phyloP scores from a whole-genome alignment of 2,113 vertebrate species.

The Holacanthus passer region DNA sequence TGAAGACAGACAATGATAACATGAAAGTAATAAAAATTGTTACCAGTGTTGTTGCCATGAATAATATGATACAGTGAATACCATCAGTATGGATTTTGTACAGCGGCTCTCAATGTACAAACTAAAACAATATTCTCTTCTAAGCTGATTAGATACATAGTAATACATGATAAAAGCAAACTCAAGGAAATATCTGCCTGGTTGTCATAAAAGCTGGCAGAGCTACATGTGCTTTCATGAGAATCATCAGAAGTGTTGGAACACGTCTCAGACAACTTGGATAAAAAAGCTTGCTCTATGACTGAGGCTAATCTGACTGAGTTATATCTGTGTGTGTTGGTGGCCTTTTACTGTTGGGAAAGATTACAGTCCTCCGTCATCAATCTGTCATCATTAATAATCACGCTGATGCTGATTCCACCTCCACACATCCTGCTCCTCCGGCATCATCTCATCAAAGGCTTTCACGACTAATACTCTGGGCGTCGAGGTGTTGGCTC shows the following conservation, averaged over 20 bases:
- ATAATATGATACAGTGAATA: not conserved
- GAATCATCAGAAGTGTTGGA: conserved; percentile 10
- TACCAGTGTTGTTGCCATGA: not conserved
- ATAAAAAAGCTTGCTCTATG: conserved; percentile 12
- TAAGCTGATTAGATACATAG: conserved; percentile 1
- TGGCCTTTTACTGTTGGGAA: conserved; percentile 58
- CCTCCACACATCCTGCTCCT: conserved; percentile 61
- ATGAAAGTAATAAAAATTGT: not conserved
- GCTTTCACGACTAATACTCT: conserved; percentile 3
- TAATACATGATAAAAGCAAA: conserved; percentile 10
- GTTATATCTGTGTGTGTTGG: conserved; percentile 23
- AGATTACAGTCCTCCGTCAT: conserved; percentile 50
- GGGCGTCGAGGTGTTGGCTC: conserved; percentile 25
- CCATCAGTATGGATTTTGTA: not conserved
- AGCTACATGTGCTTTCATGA: conserved; percentile 39
- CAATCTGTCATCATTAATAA: conserved; percentile 55
- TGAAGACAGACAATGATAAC: not conserved
- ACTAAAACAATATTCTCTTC: not conserved
- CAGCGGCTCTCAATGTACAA: not conserved
- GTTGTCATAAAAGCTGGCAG: conserved; percentile 34
- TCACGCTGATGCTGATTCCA: conserved; percentile 42
- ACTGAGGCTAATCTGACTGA: conserved; percentile 36
- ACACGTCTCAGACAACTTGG: conserved; percentile 18
- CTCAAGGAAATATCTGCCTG: not conserved
- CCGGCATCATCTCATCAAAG: conserved; percentile 26